Evolutionary conservation across 2,888 invertebrate species (phyloP).

Genomic region (Andrena praecox): DNA sequence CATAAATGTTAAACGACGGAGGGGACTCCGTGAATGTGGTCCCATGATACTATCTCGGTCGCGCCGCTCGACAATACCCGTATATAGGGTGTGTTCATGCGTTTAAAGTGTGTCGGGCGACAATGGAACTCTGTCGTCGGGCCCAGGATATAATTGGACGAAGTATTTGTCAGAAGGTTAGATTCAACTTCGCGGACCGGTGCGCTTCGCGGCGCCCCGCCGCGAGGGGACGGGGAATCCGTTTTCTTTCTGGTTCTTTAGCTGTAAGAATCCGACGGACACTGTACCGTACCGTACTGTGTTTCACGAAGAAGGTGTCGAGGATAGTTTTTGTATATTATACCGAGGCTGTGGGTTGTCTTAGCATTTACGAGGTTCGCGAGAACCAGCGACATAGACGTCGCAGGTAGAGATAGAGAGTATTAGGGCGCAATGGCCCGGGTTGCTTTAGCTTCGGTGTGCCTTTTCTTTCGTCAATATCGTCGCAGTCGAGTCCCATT

Average conservation of each 20-base stretch:
- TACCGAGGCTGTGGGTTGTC: conserved; percentile 77
- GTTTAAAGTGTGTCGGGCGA: not conserved
- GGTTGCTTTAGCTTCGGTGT: conserved; percentile 69
- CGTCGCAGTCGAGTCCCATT: conserved; percentile 37
- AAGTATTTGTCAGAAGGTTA: not conserved
- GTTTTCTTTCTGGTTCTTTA: conserved; percentile 45
- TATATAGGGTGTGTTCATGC: not conserved
- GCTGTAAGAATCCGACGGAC: conserved; percentile 28
- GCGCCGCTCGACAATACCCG: conserved; percentile 1
- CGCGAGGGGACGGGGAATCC: conserved; percentile 12
- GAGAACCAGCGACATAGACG: conserved; percentile 44
- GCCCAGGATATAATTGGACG: not conserved
- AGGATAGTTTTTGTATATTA: conserved; percentile 67
- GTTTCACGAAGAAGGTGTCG: conserved; percentile 40
- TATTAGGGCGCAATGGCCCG: conserved; percentile 58
- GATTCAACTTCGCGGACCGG: not conserved
- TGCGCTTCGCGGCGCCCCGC: not conserved
- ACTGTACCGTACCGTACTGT: conserved; percentile 7
- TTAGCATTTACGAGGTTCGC: conserved; percentile 75
- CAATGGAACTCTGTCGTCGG: not conserved
- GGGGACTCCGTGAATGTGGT: not conserved
- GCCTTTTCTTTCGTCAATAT: conserved; percentile 59
- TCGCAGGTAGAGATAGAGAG: conserved; percentile 65
- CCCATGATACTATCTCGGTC: conserved; percentile 15
- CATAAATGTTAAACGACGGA: conserved; percentile 49